A percentile compares a stretch with the other conserved stretches of the same genome.
These are phyloP conservation scores for Eupeodes corollae DNA, from an alignment of 1,140 invertebrate genomes.

Conservation along the genomic window DNA sequence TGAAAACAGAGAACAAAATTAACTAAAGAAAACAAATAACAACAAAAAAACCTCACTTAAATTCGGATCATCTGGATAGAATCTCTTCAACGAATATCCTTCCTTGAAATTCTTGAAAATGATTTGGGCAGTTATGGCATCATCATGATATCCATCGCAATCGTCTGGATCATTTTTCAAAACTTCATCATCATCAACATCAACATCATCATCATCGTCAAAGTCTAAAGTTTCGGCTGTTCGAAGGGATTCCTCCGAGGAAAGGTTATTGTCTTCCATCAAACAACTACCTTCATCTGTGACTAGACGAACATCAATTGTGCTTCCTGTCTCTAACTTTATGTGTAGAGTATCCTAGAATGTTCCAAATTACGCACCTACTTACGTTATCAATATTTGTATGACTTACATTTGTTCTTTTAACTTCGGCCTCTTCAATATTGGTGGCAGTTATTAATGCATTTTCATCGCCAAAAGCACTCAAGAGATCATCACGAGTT, in stretches of 20 bases:
- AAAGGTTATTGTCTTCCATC: too few species aligned
- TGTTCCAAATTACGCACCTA: too few species aligned
- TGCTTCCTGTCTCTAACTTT: constrained; percentile 30
- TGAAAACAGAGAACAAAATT: neutral
- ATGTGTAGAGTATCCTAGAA: constrained; percentile 8
- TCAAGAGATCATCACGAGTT: constrained; percentile 30
- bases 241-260: too few species aligned
- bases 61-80: constrained; percentile 33
- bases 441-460: constrained; percentile 31
- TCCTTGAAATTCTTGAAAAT: constrained; percentile 28
- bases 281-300: constrained; percentile 25
- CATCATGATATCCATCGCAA: neutral
- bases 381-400: neutral
- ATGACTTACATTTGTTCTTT: constrained; percentile 12
- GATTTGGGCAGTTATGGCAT: constrained; percentile 29
- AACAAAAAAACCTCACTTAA: constrained; percentile 16
- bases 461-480: constrained; percentile 23
- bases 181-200: too few species aligned
- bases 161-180: too few species aligned
- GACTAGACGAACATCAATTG: constrained; percentile 31
- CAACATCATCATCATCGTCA: too few species aligned
- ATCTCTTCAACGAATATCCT: constrained; percentile 26
- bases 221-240: too few species aligned
- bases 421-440: constrained; percentile 29
- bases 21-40: neutral